Conservation (phyloP, 2,797 vertebrate genomes). For the Halcyon leucocephala region DNA sequence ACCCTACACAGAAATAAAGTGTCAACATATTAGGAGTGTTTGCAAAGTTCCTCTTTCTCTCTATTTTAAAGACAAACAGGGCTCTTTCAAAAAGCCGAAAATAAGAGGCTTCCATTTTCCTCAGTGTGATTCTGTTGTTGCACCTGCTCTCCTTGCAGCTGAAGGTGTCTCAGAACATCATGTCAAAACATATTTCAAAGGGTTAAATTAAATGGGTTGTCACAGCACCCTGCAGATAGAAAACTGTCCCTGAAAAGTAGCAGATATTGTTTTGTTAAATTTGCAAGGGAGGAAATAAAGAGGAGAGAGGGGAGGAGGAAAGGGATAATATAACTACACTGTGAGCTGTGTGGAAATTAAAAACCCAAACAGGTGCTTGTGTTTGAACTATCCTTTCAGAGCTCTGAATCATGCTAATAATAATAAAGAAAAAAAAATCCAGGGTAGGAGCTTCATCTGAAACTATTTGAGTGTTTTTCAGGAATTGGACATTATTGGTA, state of each 20-base stretch:
- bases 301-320: not conserved
- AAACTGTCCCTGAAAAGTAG: not conserved
- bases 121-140: not conserved
- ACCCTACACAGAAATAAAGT: not conserved
- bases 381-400: slow-evolving; percentile 20
- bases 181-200: not conserved
- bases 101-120: not conserved
- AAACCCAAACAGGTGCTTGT: not conserved
- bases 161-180: not conserved
- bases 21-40: not conserved
- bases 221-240: not conserved
- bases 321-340: not conserved
- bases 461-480: not conserved
- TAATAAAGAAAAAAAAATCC: not conserved
- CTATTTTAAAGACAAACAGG: not conserved
- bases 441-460: not conserved
- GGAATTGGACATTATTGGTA: not conserved
- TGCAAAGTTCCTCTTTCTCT: not conserved
- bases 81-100: not conserved
- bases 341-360: not conserved
- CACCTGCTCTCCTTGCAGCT: not conserved
- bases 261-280: not conserved
- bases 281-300: not conserved
- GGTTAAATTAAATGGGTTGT: slow-evolving; percentile 11
- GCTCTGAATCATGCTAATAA: not conserved